Evolutionary conservation across 2,113 vertebrate genomes (phyloP), one percentile per base, ranked within the genome.

Genomic region (Centropristis striata): DNA sequence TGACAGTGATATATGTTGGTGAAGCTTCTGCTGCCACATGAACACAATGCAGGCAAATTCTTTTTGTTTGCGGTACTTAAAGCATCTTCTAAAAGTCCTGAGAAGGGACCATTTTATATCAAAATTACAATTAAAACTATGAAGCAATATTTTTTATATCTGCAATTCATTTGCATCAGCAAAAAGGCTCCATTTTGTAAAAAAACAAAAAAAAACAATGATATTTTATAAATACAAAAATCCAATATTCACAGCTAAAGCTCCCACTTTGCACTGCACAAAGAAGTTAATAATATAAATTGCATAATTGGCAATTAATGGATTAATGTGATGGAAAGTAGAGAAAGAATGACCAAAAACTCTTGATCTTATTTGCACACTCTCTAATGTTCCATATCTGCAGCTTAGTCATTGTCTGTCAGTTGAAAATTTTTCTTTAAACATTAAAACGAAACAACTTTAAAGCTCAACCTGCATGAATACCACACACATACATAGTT

Each of bases 401-500:
- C 25, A 42, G 14, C 8, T 46, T 23, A n/a, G 5, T 12, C 32
- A 32, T 3, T 53, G n/a, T n/a, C n/a, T n/a, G n/a, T n/a, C n/a
- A n/a, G n/a, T n/a, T n/a, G n/a, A n/a, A n/a, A n/a, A n/a, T n/a
- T n/a, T n/a, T n/a, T n/a, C n/a, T n/a, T n/a, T n/a, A n/a, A n/a
- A n/a, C n/a, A n/a, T n/a, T n/a, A 13, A n/a, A n/a, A n/a, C n/a
- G n/a, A n/a, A n/a, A n/a, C n/a, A 46, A 16, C 0, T 0, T 51
- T 8, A 10, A 21, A n/a, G n/a, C 32, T 32, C 51, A 58, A 42
- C 63, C 7, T 54, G 13, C 15, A 42, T 42, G 8, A 47, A 37
- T 65, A 53, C 65, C 82, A 49, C 71, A 71, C 70, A 63, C 16
- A 44, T 11, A n/a, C 54, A 61, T 32, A 47, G 47, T 32, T 25